phyloP scores from a whole-genome alignment of 2,797 vertebrate species.

The Neomorphus geoffroyi region DNA sequence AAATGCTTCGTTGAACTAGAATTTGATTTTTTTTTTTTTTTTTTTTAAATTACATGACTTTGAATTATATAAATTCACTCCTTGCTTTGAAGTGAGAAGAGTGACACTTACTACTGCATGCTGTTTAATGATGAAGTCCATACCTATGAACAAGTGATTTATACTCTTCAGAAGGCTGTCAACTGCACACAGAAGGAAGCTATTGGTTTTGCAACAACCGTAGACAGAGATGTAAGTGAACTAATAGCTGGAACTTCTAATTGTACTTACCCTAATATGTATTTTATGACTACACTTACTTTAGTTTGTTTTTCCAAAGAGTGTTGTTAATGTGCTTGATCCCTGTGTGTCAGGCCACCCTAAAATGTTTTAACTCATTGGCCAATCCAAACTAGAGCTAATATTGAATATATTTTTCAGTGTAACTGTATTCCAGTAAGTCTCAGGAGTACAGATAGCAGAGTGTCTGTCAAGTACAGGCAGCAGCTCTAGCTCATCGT shows the following conservation, averaged over 20 bases:
- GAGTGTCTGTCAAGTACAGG: not conserved
- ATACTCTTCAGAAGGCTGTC: conserved; percentile 96
- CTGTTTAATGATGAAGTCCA: conserved; percentile 98
- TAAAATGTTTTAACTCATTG: not conserved
- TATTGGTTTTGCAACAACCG: conserved; percentile 93
- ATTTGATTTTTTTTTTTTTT: not conserved
- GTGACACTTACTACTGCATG: conserved; percentile 94
- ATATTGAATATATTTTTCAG: not conserved
- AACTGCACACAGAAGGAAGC: conserved; percentile 96
- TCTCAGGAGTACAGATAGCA: not conserved
- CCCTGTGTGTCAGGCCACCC: not conserved
- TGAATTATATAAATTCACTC: not conserved
- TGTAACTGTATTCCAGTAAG: not conserved
- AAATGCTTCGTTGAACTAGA: not conserved
- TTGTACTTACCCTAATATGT: not conserved
- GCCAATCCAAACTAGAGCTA: not conserved
- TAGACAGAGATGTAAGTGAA: conserved; percentile 93
- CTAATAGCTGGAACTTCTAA: not conserved
- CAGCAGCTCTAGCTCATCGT: not conserved
- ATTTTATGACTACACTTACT: not conserved
- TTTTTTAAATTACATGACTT: not conserved
- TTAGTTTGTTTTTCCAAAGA: not conserved
- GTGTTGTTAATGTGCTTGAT: not conserved
- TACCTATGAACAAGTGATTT: conserved; percentile 99
- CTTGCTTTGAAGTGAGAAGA: conserved; percentile 81